Percentiles rank a stretch among this genome's conserved stretches.
These are phyloP conservation scores for Geococcyx californianus DNA, from an alignment of 2,113 vertebrate genomes.

Conservation along the genomic window DNA sequence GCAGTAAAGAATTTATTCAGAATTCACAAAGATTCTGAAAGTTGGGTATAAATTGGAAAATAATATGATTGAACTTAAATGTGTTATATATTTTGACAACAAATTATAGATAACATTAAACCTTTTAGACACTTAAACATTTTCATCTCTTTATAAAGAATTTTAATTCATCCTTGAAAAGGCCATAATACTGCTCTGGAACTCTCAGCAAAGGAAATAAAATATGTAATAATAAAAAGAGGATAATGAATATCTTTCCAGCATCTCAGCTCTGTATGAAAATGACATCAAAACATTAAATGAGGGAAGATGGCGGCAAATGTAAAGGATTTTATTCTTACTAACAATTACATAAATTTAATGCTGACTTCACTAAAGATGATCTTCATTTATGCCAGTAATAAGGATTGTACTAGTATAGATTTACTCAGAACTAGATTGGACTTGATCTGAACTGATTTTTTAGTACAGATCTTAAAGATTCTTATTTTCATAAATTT, in stretches of 20 bases:
- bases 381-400: neutral
- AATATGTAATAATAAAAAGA: neutral
- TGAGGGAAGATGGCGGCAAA: neutral
- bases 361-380: neutral
- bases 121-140: neutral
- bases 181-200: neutral
- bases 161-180: neutral
- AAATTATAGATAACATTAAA: neutral
- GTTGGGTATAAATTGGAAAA: neutral
- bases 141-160: neutral
- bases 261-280: neutral
- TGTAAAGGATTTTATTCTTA: neutral
- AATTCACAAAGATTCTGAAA: neutral
- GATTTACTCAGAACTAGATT: neutral
- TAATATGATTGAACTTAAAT: neutral
- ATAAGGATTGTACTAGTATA: neutral
- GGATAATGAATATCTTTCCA: neutral
- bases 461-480: neutral
- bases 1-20: neutral
- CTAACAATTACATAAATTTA: neutral
- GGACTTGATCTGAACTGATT: neutral
- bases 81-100: neutral
- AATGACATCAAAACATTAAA: neutral
- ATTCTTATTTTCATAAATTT: neutral
- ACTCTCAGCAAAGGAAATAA: neutral